These are phyloP conservation scores for Archips crataeganus DNA, from an alignment of 2,888 invertebrate species.

Conservation along the genomic window DNA sequence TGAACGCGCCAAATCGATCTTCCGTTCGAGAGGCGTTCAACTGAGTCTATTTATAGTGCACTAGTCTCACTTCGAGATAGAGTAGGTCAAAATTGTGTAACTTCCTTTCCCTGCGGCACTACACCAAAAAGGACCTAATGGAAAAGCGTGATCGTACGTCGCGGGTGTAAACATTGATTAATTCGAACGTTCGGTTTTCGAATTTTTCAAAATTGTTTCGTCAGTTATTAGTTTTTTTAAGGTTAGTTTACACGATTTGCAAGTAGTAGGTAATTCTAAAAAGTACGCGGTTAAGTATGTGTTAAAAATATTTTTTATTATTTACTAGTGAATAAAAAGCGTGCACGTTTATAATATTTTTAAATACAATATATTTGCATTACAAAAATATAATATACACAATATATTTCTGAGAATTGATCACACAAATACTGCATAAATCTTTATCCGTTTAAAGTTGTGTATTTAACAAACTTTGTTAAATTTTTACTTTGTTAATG, in stretches of 20 bases:
- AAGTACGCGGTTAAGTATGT: no score
- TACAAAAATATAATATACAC: no score
- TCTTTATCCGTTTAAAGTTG: no score
- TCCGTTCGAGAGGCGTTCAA: constrained; percentile 38
- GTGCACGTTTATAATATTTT: no score
- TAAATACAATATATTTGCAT: no score
- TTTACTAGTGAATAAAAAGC: no score
- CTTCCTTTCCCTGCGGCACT: constrained; percentile 49
- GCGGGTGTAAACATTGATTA: constrained; percentile 56
- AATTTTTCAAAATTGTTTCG: constrained; percentile 34
- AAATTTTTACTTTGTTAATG: neutral
- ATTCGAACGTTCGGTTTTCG: constrained; percentile 46
- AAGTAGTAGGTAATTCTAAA: neutral
- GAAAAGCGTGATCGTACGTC: constrained; percentile 60
- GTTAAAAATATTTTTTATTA: no score
- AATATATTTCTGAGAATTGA: no score
- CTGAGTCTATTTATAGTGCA: constrained; percentile 42
- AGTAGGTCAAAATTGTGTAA: constrained; percentile 57
- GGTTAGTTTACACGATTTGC: neutral
- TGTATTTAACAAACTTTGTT: neutral
- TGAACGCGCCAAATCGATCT: constrained; percentile 41
- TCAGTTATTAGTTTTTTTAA: constrained; percentile 4
- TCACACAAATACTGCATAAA: no score
- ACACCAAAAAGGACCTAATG: constrained; percentile 59
- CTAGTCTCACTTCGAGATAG: constrained; percentile 34